Base-by-base conservation (phyloP, 2,888 invertebrate genomes). In the Carabus problematicus region DNA sequence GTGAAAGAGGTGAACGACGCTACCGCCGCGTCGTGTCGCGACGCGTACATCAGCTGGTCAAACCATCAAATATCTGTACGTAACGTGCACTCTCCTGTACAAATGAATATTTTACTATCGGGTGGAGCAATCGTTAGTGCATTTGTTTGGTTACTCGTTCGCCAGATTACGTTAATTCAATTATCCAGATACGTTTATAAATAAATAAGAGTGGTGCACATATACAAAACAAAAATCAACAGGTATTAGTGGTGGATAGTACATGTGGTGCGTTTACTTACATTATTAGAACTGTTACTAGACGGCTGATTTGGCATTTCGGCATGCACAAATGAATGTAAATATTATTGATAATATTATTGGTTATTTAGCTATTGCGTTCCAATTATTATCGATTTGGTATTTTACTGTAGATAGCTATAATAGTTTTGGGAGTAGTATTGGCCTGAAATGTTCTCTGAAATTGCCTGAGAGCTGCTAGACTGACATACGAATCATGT, bases 221-320 rank as follows among this genome's bases (percentile, higher is more conserved):
- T n/a, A n/a, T 60, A 67, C 67, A 67, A 67, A 60, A 67, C 67
- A 67, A 67, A 67, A 67, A 60, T 67, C 67, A 67, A 67, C 67
- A 67, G 67, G 67, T 67, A 67, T 67, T 67, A 60, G 60, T 60
- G 67, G 45, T 54, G 29, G 49, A 60, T 60, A 66, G 47, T 60
- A 67, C 67, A 67, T 67, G 60, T 67, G 67, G 52, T 52, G 52
- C 41, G 63, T 55, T 56, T 29, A 54, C 54, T 66, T 47, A 47
- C 52, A 52, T 60, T 67, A 14, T 16, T 52, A 66, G 59, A 66
- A 60, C 67, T 60, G 60, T 67, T 67, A 18, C 40, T 67, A 67
- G 67, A 60, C 60, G 40, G 66, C 66, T 66, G 59, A 64, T 43
- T 66, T 66, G 59, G 41, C 59, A 66, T 66, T 67, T 60, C 67